A percentile compares a stretch with the other conserved stretches of the same genome.
Evolutionary conservation across 2,113 vertebrate genomes (phyloP).

Genomic region (Phyllostomus hastatus): DNA sequence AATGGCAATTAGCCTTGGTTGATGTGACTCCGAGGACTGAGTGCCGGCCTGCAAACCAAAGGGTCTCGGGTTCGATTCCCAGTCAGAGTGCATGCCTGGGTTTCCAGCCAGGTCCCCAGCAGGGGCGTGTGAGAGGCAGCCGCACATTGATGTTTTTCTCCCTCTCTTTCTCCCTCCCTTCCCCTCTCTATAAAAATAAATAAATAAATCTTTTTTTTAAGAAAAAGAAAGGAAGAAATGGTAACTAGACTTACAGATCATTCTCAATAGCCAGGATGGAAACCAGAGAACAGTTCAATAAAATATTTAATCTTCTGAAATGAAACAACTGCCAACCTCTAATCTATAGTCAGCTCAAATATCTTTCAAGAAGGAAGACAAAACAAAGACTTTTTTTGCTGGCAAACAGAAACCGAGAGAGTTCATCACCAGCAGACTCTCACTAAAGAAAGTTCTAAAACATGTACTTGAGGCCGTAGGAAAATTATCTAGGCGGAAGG

Average conservation of each 20-base stretch:
- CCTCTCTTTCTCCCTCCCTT: too few relatives aligned
- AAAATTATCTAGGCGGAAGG: not conserved
- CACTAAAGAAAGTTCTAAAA: not conserved
- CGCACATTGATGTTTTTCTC: too few relatives aligned
- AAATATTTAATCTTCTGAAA: not conserved
- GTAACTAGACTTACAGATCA: not conserved
- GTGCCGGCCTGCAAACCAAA: too few relatives aligned
- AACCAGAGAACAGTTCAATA: not conserved
- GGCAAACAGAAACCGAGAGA: not conserved
- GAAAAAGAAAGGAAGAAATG: not conserved
- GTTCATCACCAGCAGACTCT: not conserved
- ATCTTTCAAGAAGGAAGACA: not conserved
- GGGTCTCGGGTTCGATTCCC: too few relatives aligned
- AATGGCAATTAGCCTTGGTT: not conserved
- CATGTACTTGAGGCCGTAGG: not conserved
- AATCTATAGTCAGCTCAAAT: not conserved
- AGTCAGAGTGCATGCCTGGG: too few relatives aligned
- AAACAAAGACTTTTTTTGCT: not conserved
- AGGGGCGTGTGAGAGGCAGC: too few relatives aligned
- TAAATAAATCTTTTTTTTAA: too few relatives aligned
- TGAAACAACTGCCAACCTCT: not conserved
- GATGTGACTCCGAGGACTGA: too few relatives aligned
- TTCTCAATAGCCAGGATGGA: not conserved
- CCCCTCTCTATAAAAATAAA: too few relatives aligned
- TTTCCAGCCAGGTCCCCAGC: too few relatives aligned